Conservation (phyloP, 2,888 invertebrate species). For the Sarcophaga carnaria region DNA sequence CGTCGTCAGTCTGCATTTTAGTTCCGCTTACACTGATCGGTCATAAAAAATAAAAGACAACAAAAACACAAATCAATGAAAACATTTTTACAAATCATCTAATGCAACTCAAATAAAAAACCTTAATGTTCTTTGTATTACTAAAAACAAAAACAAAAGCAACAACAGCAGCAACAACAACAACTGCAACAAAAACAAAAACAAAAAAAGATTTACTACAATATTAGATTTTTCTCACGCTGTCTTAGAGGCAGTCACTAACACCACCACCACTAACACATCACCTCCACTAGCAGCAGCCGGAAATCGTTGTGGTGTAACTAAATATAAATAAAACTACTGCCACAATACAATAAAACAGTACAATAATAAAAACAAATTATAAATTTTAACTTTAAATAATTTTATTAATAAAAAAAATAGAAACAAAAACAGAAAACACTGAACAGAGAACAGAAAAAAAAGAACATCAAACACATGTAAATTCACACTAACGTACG, state of each 20-base stretch:
- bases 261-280: conserved; percentile 37
- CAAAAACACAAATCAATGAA: conserved; percentile 58
- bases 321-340: conserved; percentile 60
- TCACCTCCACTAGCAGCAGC: conserved; percentile 40
- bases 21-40: conserved; percentile 62
- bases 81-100: conserved; percentile 65
- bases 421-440: no score
- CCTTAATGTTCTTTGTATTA: conserved; percentile 41
- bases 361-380: not conserved
- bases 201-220: conserved; percentile 27
- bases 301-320: conserved; percentile 65
- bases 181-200: not conserved
- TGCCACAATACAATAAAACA: conserved; percentile 22
- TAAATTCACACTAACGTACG: no score
- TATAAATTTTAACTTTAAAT: no score
- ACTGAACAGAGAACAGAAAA: no score
- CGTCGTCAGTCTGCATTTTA: conserved; percentile 42
- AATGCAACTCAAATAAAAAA: conserved; percentile 48
- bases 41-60: conserved; percentile 1
- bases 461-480: no score
- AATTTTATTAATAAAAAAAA: no score
- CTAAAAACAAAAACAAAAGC: conserved; percentile 21
- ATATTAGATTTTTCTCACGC: conserved; percentile 66
- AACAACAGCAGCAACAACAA: conserved; percentile 22
- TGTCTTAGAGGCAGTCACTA: conserved; percentile 45